Conservation (phyloP, 1,140 invertebrate genomes). For the Agraylea sexmaculata region DNA sequence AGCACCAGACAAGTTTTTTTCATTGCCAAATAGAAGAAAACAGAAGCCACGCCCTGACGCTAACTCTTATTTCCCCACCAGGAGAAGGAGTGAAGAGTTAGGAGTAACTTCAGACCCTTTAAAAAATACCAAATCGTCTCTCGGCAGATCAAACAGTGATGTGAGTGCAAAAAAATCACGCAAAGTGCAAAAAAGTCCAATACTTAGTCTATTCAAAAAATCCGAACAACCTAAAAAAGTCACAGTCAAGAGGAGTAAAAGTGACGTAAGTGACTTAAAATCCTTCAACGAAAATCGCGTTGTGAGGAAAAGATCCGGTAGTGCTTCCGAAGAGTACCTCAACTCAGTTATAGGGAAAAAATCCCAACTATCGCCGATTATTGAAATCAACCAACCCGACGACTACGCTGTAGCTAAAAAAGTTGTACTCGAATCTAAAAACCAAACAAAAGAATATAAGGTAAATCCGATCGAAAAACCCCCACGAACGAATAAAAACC, state of each 20-base stretch:
- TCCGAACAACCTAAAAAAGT: constrained; percentile 35
- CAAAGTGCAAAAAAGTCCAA: constrained; percentile 36
- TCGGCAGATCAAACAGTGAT: constrained; percentile 42
- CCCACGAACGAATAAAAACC: constrained; percentile 29
- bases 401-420: constrained; percentile 36
- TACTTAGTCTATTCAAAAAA: constrained; percentile 48
- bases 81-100: constrained; percentile 29
- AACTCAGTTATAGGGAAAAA: constrained; percentile 42
- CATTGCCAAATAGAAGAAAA: constrained; percentile 43
- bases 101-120: constrained; percentile 21
- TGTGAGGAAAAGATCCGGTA: constrained; percentile 37
- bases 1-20: constrained; percentile 49
- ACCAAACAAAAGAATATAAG: constrained; percentile 24
- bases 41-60: constrained; percentile 29
- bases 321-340: constrained; percentile 40
- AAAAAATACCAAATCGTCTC: constrained; percentile 21
- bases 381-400: constrained; percentile 52
- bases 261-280: constrained; percentile 53
- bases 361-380: constrained; percentile 64
- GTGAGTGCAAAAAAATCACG: constrained; percentile 33
- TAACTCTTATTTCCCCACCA: constrained; percentile 28
- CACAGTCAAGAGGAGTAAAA: constrained; percentile 48
- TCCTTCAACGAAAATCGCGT: constrained; percentile 37
- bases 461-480: constrained; percentile 40
- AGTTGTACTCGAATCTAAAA: constrained; percentile 6